Conservation (phyloP, 2,888 invertebrate species). For the Brachyptera risi region DNA sequence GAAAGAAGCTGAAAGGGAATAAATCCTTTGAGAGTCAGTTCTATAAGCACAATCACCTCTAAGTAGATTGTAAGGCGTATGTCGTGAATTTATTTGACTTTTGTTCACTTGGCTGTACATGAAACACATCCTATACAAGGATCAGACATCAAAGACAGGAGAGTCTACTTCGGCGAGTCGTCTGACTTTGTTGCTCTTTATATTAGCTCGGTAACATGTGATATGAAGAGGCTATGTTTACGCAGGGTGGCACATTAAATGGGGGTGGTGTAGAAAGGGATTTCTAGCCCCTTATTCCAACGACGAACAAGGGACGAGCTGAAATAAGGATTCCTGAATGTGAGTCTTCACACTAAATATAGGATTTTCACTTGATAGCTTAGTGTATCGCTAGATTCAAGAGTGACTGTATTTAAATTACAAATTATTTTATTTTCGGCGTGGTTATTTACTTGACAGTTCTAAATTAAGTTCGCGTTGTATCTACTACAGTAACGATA, state of each 20-base stretch:
- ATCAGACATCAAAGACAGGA: no score
- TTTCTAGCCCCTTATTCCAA: not conserved
- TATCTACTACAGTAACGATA: no score
- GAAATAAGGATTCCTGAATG: not conserved
- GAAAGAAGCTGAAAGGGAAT: no score
- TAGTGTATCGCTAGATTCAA: not conserved
- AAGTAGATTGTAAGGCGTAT: no score
- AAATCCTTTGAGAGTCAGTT: no score
- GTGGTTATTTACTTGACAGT: no score
- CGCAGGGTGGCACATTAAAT: no score
- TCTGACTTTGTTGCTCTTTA: not conserved
- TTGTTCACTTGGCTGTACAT: no score
- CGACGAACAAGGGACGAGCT: not conserved
- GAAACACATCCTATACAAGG: no score
- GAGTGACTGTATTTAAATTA: slow-evolving; percentile 9
- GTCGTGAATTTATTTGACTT: slow-evolving; percentile 13
- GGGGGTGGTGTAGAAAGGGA: not conserved
- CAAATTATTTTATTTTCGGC: slow-evolving; percentile 7
- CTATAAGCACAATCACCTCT: no score
- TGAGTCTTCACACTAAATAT: no score
- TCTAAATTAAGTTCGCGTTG: no score
- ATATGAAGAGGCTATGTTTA: not conserved
- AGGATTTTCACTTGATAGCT: not conserved
- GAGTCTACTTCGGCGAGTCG: not conserved
- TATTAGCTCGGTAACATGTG: not conserved